phyloP scores from a whole-genome alignment of 2,888 invertebrate species.

The Encarsia formosa region DNA sequence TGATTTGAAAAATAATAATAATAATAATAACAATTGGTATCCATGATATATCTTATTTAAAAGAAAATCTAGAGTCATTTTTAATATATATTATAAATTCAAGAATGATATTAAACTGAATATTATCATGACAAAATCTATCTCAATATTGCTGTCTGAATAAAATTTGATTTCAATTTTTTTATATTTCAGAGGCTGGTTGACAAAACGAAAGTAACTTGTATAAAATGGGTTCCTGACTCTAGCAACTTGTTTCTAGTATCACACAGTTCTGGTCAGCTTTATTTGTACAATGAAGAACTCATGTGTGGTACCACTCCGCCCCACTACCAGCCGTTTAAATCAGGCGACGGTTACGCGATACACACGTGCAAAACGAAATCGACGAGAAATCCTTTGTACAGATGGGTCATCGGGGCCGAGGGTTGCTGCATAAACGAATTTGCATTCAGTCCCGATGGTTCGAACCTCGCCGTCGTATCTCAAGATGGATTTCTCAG shows the following conservation, averaged over 20 bases:
- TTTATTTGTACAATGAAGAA: slow-evolving; percentile 97
- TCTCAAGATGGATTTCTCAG: slow-evolving; percentile 93
- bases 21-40: too few species aligned
- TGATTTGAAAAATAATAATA: too few species aligned
- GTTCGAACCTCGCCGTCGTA: slow-evolving; percentile 86
- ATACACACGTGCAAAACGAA: slow-evolving; percentile 96
- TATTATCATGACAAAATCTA: too few species aligned
- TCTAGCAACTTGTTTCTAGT: slow-evolving; percentile 91
- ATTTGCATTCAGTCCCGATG: slow-evolving; percentile 95
- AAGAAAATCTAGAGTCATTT: too few species aligned
- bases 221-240: slow-evolving; percentile 96
- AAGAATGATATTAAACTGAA: too few species aligned
- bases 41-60: too few species aligned
- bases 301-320: slow-evolving; percentile 83
- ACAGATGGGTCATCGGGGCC: slow-evolving; percentile 80
- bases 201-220: slow-evolving; percentile 92
- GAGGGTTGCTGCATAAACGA: slow-evolving; percentile 88
- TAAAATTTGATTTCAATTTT: too few species aligned
- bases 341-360: slow-evolving; percentile 89
- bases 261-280: slow-evolving; percentile 91
- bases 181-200: slow-evolving; percentile 71
- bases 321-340: slow-evolving; percentile 93
- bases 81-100: too few species aligned
- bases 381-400: slow-evolving; percentile 92
- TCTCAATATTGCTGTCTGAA: too few species aligned